Evolutionary conservation across 2,797 vertebrate species (phyloP), one percentile per base, ranked within the genome.

Genomic region (Odontamblyopus rebecca): DNA sequence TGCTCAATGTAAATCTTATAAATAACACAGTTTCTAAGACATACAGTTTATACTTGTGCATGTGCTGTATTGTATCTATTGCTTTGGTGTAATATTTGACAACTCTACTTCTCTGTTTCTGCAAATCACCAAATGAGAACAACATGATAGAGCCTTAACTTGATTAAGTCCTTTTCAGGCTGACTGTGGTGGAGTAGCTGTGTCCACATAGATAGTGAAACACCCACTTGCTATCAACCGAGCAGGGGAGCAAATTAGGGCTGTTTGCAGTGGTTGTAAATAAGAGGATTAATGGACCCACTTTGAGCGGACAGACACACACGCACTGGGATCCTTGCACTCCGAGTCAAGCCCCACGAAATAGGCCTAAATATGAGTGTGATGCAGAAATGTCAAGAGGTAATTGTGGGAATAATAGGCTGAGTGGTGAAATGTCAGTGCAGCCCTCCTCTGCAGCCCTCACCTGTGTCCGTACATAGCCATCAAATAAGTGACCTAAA

Each of bases 351-450:
- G 51, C 30, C 67, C 54, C 32, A 62, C 57, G 67, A 79, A 80
- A 78, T 65, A 74, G 79, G 81, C 75, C 85, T 82, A 71, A 89
- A 88, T 86, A 83, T 77, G 77, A 77, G 78, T 75, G 75, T 81
- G 76, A 87, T 76, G 69, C 62, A 76, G 72, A 90, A 89, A 93
- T 92, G 89, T 89, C 89, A 91, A 88, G 87, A 86, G 83, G 83
- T 90, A 91, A 91, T 91, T 90, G 82, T 81, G 73, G 78, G 74
- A 82, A 68, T 85, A 84, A 89, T 86, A 85, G 79, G 85, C 69
- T 69, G 76, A 83, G 73, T 85, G 78, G 78, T 84, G 71, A 91
- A 91, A 89, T 86, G 84, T 90, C 88, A 88, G 73, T 75, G 73
- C 73, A 71, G 69, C 70, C 78, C 73, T 73, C 64, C 65, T 74